These are phyloP conservation scores for Goniozus legneri DNA, from an alignment of 1,140 invertebrate species.

Conservation along the genomic window DNA sequence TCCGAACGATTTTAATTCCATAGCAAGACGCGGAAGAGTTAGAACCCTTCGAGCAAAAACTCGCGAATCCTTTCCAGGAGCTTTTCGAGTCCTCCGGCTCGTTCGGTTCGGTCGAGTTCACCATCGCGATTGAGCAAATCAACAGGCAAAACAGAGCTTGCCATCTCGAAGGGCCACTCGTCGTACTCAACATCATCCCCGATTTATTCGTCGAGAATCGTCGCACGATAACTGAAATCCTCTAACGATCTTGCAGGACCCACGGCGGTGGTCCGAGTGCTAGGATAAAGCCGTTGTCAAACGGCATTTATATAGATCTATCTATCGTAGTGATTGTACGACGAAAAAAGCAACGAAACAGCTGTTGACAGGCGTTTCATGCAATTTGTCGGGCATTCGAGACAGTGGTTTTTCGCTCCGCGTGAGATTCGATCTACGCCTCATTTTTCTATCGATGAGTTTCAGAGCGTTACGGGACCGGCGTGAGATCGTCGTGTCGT, in stretches of 20 bases:
- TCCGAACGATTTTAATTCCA: constrained; percentile 50
- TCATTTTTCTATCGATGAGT: no score
- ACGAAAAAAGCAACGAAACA: constrained; percentile 32
- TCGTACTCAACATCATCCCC: no score
- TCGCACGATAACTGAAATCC: not conserved
- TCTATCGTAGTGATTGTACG: constrained; percentile 28
- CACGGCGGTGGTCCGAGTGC: constrained; percentile 33
- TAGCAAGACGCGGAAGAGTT: constrained; percentile 52
- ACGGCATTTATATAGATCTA: constrained; percentile 42
- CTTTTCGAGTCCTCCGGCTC: constrained; percentile 10
- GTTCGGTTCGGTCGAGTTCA: not conserved
- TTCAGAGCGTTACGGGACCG: constrained; percentile 46
- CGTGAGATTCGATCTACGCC: constrained; percentile 17
- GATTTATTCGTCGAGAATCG: no score
- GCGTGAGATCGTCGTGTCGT: not conserved
- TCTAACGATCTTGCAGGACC: constrained; percentile 24
- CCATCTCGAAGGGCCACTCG: not conserved
- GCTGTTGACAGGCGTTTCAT: not conserved
- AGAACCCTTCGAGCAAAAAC: constrained; percentile 33
- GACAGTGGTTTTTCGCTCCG: constrained; percentile 10
- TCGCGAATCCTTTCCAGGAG: constrained; percentile 36
- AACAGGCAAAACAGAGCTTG: constrained; percentile 5
- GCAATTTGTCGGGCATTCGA: constrained; percentile 17
- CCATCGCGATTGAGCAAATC: constrained; percentile 6
- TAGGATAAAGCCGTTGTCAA: constrained; percentile 17